These are phyloP conservation scores for Quadroppia sp. DNA, from an alignment of 2,888 invertebrate species.

Conservation along the genomic window DNA sequence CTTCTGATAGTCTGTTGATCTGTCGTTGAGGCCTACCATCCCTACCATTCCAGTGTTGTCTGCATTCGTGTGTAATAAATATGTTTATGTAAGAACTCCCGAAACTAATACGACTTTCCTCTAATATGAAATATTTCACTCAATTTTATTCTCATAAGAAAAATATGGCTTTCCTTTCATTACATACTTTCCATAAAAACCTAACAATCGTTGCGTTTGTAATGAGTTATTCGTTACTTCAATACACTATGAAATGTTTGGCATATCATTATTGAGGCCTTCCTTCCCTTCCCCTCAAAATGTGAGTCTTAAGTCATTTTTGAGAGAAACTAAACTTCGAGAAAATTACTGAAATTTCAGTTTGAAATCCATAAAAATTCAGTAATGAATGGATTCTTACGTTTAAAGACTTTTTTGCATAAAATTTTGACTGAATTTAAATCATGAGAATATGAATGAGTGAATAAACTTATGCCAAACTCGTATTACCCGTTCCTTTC, in stretches of 20 bases:
- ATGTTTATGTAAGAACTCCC: slow-evolving; percentile 3
- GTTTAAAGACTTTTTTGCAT: neutral
- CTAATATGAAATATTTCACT: slow-evolving; percentile 8
- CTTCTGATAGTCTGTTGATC: neutral
- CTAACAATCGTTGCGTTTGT: slow-evolving; percentile 8
- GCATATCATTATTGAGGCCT: slow-evolving; percentile 22
- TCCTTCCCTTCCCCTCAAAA: neutral
- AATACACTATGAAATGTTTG: neutral
- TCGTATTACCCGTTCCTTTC: too few relatives aligned
- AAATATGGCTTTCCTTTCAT: neutral
- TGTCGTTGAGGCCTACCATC: neutral
- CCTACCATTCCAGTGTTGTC: neutral
- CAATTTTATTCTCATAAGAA: slow-evolving; percentile 16
- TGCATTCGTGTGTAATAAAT: slow-evolving; percentile 18
- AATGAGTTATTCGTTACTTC: slow-evolving; percentile 20
- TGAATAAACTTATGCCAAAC: too few relatives aligned
- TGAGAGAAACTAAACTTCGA: neutral
- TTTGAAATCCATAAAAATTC: slow-evolving; percentile 20
- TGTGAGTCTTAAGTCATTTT: neutral
- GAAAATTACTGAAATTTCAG: too few relatives aligned
- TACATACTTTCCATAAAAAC: neutral
- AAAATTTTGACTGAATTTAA: neutral
- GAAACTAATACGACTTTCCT: neutral
- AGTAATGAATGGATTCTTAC: slow-evolving; percentile 1
- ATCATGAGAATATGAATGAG: too few relatives aligned